These are phyloP conservation scores for Prionailurus viverrinus DNA, from an alignment of 2,113 vertebrate genomes.

Conservation along the genomic window DNA sequence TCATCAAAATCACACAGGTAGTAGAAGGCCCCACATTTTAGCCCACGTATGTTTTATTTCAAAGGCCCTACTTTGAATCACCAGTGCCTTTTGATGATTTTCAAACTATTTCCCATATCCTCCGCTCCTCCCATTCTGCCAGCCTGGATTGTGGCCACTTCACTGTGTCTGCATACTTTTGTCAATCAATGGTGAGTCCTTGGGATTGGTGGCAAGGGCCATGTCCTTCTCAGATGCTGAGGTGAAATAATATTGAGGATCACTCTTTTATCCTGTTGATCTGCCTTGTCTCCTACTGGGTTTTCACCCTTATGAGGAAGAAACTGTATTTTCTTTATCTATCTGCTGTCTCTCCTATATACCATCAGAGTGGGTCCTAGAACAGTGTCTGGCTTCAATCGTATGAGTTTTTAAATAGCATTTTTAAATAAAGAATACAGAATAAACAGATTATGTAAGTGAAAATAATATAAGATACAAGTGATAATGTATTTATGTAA, in stretches of 20 bases:
- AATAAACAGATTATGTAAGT: constrained; percentile 29
- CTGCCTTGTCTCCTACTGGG: background rate
- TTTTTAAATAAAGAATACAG: background rate
- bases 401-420: background rate
- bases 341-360: background rate
- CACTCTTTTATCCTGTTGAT: background rate
- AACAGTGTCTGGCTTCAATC: background rate
- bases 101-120: background rate
- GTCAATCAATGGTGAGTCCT: background rate
- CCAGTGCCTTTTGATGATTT: background rate
- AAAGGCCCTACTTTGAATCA: background rate
- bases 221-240: background rate
- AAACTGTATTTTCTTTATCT: background rate
- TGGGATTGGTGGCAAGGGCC: background rate
- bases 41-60: background rate
- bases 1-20: background rate
- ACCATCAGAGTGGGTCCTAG: background rate
- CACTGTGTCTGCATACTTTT: background rate
- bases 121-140: background rate
- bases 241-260: background rate
- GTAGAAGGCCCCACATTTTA: background rate
- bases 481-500: background rate
- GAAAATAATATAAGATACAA: background rate
- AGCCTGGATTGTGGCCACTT: background rate
- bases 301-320: background rate